Evolutionary conservation across 2,888 invertebrate genomes (phyloP).

Genomic region (Leptinotarsa rubiginosa): DNA sequence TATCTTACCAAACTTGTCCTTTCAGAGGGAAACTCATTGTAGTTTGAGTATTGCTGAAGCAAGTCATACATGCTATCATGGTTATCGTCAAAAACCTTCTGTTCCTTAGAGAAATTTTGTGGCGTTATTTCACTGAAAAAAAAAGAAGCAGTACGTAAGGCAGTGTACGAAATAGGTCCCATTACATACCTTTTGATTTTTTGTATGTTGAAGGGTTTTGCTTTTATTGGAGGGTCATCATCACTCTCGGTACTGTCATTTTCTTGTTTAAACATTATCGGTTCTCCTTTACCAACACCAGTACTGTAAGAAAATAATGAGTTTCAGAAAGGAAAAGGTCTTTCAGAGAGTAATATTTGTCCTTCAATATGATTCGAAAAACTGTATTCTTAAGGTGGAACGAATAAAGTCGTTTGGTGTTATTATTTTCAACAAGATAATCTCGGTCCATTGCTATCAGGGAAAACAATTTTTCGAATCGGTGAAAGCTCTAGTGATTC

Average conservation of each 20-base stretch:
- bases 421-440: not conserved
- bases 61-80: slow-evolving; percentile 24
- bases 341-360: not conserved
- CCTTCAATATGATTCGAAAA: not conserved
- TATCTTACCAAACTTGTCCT: slow-evolving; percentile 28
- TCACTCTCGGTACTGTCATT: slow-evolving; percentile 43
- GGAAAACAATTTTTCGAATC: no score
- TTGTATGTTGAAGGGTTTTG: slow-evolving; percentile 31
- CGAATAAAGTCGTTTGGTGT: no score
- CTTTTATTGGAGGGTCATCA: slow-evolving; percentile 30
- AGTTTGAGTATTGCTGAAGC: slow-evolving; percentile 18
- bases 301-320: slow-evolving; percentile 16
- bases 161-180: not conserved
- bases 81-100: not conserved
- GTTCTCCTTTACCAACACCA: slow-evolving; percentile 25
- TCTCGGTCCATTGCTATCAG: no score
- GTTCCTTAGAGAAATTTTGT: not conserved
- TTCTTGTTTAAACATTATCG: slow-evolving; percentile 42
- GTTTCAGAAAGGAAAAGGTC: not conserved
- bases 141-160: not conserved
- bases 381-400: not conserved
- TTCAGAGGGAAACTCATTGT: slow-evolving; percentile 28
- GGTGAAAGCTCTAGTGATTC: no score
- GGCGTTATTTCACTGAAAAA: slow-evolving; percentile 10
- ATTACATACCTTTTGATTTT: slow-evolving; percentile 26